Evolutionary conservation across 2,797 vertebrate species (phyloP).

Genomic region (Triplophysa bombifrons): DNA sequence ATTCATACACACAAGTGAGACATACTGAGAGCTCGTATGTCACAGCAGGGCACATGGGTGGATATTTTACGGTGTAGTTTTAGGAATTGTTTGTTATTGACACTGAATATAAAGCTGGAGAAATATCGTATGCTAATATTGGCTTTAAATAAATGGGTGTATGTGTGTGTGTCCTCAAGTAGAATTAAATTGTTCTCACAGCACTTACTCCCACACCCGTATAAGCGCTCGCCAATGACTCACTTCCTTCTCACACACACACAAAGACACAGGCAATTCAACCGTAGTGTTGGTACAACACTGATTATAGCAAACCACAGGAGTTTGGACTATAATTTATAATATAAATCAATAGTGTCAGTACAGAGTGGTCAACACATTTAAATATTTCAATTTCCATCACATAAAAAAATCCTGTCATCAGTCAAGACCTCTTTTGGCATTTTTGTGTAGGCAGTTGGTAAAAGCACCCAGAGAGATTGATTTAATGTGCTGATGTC

Average conservation of each 20-base stretch:
- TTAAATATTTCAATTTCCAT: background rate
- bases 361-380: background rate
- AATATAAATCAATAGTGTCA: background rate
- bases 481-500: background rate
- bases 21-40: background rate
- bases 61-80: background rate
- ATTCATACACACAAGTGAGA: background rate
- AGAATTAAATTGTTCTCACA: constrained; percentile 45
- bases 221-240: constrained; percentile 48
- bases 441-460: background rate
- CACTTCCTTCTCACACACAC: constrained; percentile 38
- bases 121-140: background rate
- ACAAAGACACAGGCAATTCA: constrained; percentile 32
- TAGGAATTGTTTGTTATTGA: background rate
- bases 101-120: background rate
- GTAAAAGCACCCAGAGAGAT: constrained; percentile 4
- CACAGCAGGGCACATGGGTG: background rate
- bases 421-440: background rate
- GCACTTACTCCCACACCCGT: constrained; percentile 45
- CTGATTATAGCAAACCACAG: constrained; percentile 9
- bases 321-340: constrained; percentile 2
- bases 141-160: constrained; percentile 8
- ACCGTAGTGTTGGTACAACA: constrained; percentile 20
- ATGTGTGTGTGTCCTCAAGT: constrained; percentile 41
- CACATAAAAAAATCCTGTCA: background rate